Evolutionary conservation across 2,888 invertebrate species (phyloP), one percentile per base, ranked within the genome.

Genomic region (Apodemia mormo): DNA sequence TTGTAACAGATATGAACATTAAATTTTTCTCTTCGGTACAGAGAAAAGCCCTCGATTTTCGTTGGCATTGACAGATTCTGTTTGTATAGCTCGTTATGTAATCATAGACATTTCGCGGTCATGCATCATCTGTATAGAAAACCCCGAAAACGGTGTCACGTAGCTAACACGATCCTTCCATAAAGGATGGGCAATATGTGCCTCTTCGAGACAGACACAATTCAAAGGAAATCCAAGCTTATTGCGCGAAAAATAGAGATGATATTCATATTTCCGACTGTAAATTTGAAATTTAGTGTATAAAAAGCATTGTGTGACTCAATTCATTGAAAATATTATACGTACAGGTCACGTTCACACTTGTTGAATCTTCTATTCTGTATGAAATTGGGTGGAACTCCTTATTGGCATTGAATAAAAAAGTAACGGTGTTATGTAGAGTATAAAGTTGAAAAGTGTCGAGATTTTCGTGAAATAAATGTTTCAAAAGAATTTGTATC

Each of bases 61-160:
- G 74, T 73, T 84, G 84, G 84, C 84, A 82, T 82, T 86, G 85
- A 86, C 85, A 81, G 84, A 85, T 86, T 82, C 76, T 78, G 77
- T 78, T 67, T 64, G 65, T 68, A 71, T 64, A 72, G 70, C 66
- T 65, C 66, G 66, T 61, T 69, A 56, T 71, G 65, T 68, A 64
- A 65, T n/a, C 12, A 67, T 56, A 68, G 69, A 58, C 65, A 67
- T 73, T 43, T 69, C 52, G 66, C 49, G 58, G 40, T 54, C 68
- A 33, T 73, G 66, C 61, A 68, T 72, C 65, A 72, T 70, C 56
- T 49, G 65, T 67, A 67, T 70, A 67, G 64, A 70, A 67, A 70
- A 67, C 65, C 52, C 67, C 30, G 52, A 65, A 65, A 65, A 69
- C 66, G 66, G 54, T 43, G 49, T 58, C 58, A 58, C 58, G 30